Percentiles rank a stretch among this genome's conserved stretches.
These are phyloP conservation scores for Gymnocypris eckloni DNA, from an alignment of 2,797 vertebrate genomes.

Conservation along the genomic window DNA sequence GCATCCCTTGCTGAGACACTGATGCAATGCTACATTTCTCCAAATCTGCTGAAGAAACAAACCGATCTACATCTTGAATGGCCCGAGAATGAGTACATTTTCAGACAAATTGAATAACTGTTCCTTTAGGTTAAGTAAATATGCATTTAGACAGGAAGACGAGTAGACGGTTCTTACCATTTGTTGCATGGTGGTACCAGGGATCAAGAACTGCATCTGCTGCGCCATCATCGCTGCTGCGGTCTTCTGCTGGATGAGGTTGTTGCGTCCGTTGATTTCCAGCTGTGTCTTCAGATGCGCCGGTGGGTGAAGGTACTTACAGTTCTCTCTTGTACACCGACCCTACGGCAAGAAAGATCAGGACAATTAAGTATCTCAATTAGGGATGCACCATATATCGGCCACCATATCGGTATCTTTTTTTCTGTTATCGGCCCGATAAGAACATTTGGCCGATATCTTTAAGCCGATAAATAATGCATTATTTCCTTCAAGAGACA, in stretches of 20 bases:
- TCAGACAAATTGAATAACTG: background rate
- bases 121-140: background rate
- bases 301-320: constrained; percentile 99
- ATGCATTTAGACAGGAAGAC: background rate
- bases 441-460: too few species aligned
- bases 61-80: background rate
- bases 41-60: background rate
- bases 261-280: constrained; percentile 99
- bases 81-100: background rate
- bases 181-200: constrained; percentile 90
- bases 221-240: constrained; percentile 97
- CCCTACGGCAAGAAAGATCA: constrained; percentile 75
- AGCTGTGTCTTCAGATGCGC: constrained; percentile 98
- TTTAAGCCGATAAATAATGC: too few species aligned
- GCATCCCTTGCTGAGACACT: background rate
- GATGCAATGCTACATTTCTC: background rate
- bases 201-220: constrained; percentile 99
- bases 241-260: constrained; percentile 99
- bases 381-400: too few species aligned
- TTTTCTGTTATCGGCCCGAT: too few species aligned
- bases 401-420: too few species aligned
- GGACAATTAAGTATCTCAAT: background rate
- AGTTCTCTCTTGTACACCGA: constrained; percentile 97
- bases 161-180: constrained; percentile 79
- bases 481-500: too few species aligned